Evolutionary conservation across 2,797 vertebrate species (phyloP).

Genomic region (Pseudochirops corinnae): DNA sequence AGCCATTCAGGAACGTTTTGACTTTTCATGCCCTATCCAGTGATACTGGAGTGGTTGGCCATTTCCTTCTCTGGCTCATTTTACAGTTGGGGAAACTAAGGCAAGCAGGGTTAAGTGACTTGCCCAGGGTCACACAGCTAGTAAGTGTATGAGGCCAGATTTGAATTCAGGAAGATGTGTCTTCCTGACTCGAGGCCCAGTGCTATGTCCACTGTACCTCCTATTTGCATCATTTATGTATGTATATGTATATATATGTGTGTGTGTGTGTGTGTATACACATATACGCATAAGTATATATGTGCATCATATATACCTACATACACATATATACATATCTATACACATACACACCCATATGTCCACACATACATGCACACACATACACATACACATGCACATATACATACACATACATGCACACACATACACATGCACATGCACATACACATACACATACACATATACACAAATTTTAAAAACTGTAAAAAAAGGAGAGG

Average conservation of each 20-base stretch:
- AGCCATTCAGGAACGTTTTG: neutral
- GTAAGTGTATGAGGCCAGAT: neutral
- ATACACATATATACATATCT: no score
- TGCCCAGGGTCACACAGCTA: neutral
- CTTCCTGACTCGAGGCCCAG: neutral
- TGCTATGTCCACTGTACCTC: neutral
- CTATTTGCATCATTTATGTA: neutral
- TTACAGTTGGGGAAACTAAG: neutral
- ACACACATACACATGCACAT: no score
- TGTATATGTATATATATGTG: neutral
- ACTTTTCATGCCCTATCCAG: neutral
- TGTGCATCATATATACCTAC: no score
- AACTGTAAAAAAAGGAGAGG: neutral
- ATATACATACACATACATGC: no score
- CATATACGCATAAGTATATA: no score
- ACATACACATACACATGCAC: no score
- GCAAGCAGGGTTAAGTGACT: neutral
- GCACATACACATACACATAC: no score
- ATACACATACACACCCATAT: no score
- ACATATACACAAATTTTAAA: neutral
- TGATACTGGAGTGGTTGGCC: neutral
- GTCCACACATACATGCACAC: no score
- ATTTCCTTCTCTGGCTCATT: neutral
- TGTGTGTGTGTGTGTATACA: no score
- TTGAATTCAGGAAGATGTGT: neutral